A percentile compares a stretch with the other conserved stretches of the same genome.
These are phyloP conservation scores for Muschampia plurimacula DNA, from an alignment of 2,888 invertebrate species.

Conservation along the genomic window DNA sequence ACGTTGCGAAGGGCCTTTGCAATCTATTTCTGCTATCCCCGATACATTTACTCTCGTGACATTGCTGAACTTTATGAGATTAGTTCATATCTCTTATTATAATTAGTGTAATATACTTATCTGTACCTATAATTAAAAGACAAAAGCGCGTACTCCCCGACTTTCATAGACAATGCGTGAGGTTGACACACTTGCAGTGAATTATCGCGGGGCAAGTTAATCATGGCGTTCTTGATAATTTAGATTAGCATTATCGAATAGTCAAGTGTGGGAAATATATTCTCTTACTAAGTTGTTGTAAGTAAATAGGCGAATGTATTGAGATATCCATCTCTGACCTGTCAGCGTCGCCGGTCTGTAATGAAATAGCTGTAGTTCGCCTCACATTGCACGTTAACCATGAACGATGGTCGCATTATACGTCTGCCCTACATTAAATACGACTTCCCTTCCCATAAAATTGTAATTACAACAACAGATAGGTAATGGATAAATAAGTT, in stretches of 20 bases:
- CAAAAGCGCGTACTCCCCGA: constrained; percentile 1
- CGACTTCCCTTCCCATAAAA: constrained; percentile 54
- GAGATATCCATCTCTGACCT: constrained; percentile 69
- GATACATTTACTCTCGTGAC: constrained; percentile 7
- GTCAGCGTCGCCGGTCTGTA: constrained; percentile 57
- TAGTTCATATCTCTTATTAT: constrained; percentile 6
- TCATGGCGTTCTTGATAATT: constrained; percentile 23
- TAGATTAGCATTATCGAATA: constrained; percentile 35
- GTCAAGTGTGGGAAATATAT: constrained; percentile 29
- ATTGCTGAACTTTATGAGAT: constrained; percentile 4
- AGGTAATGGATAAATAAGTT: constrained; percentile 2
- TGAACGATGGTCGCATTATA: constrained; percentile 58
- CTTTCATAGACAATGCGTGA: constrained; percentile 29
- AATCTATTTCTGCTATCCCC: constrained; percentile 33
- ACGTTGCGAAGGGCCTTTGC: constrained; percentile 45
- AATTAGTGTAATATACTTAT: constrained; percentile 7
- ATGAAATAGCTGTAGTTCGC: constrained; percentile 69
- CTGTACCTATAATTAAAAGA: constrained; percentile 16
- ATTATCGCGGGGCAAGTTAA: constrained; percentile 27
- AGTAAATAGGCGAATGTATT: constrained; percentile 30
- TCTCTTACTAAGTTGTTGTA: constrained; percentile 22
- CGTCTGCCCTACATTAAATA: constrained; percentile 56
- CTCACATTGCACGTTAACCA: constrained; percentile 73
- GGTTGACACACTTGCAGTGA: constrained; percentile 27
- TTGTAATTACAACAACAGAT: constrained; percentile 41